phyloP scores from a whole-genome alignment of 2,797 vertebrate genomes.

The Chelmon rostratus region DNA sequence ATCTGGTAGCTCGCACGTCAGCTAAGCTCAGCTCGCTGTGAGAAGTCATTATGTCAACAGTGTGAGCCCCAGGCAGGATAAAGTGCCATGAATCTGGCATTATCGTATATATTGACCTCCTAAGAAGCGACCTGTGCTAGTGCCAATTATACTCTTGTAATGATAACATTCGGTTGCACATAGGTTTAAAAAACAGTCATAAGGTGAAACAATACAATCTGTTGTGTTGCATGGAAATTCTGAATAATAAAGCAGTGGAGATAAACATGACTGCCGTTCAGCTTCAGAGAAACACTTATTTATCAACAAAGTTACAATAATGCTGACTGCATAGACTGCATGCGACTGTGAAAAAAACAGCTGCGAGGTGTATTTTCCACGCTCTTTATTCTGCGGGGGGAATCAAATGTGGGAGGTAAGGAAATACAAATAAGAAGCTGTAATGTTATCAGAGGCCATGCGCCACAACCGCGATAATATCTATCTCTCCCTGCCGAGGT shows the following conservation, averaged over 20 bases:
- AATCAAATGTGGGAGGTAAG: constrained; percentile 68
- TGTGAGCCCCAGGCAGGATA: constrained; percentile 8
- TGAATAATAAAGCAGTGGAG: constrained; percentile 30
- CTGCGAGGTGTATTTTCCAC: constrained; percentile 47
- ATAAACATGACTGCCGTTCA: constrained; percentile 42
- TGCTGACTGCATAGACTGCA: constrained; percentile 48
- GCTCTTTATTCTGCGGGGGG: constrained; percentile 63
- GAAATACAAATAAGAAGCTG: constrained; percentile 75
- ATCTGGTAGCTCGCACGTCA: constrained; percentile 40
- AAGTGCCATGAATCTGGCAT: constrained; percentile 32
- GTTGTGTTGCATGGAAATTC: constrained; percentile 17
- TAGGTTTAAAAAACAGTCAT: background rate
- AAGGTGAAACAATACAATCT: constrained; percentile 18
- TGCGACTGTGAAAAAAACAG: constrained; percentile 61
- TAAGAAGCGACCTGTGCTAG: background rate
- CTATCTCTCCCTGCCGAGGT: constrained; percentile 70
- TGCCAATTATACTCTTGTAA: background rate
- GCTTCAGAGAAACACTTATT: constrained; percentile 48
- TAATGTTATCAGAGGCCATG: constrained; percentile 78
- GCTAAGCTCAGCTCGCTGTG: constrained; percentile 39
- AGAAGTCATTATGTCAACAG: constrained; percentile 40
- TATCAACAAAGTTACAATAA: constrained; percentile 51
- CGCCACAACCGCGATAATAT: constrained; percentile 76
- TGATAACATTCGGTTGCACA: constrained; percentile 4
- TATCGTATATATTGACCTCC: constrained; percentile 20